These are phyloP conservation scores for Drosophila pegasa DNA, from an alignment of 2,888 invertebrate species.

Conservation along the genomic window DNA sequence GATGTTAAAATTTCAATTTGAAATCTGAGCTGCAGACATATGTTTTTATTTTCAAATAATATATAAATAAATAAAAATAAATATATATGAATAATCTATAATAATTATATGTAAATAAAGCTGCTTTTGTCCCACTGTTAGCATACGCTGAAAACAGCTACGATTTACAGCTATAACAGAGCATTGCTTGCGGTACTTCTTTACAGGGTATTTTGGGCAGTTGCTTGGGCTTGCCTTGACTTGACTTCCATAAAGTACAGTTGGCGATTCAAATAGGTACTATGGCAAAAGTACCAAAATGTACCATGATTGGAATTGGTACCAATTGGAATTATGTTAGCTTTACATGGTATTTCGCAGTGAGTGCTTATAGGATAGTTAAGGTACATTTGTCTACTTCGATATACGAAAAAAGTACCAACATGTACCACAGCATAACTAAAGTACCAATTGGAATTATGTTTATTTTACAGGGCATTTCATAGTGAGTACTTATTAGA, in stretches of 20 bases:
- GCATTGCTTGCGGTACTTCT: background rate
- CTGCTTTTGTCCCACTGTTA: background rate
- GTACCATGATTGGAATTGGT: no score
- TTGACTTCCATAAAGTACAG: background rate
- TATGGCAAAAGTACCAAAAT: no score
- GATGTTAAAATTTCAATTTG: background rate
- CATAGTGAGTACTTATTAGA: no score
- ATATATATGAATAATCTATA: background rate
- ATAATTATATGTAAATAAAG: background rate
- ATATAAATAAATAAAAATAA: background rate
- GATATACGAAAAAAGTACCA: no score
- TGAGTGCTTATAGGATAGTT: background rate
- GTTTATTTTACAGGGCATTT: no score
- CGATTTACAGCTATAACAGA: background rate
- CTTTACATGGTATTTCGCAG: background rate
- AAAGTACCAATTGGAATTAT: no score
- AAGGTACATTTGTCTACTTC: background rate
- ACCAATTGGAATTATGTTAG: background rate
- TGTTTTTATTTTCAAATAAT: slow-evolving; percentile 3
- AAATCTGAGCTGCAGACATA: background rate
- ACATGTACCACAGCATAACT: background rate
- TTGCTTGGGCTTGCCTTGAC: background rate
- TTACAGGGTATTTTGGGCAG: slow-evolving; percentile 1
- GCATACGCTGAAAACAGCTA: background rate
- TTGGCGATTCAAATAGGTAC: background rate